These are phyloP conservation scores for Lordiphosa fenestrarum DNA, from an alignment of 2,888 invertebrate species.

Conservation along the genomic window DNA sequence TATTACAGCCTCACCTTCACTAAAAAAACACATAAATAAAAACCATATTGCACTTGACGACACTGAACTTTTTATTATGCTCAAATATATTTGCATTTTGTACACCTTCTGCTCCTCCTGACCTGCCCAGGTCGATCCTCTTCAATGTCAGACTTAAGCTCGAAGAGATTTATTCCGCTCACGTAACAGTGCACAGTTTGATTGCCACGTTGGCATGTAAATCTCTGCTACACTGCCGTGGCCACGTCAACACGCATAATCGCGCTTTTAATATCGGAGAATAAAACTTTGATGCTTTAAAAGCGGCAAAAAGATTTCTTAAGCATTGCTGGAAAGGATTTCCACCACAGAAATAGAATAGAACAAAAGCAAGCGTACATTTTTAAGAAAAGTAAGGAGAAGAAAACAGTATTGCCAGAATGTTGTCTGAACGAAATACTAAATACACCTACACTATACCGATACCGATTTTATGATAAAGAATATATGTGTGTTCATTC, in stretches of 20 bases:
- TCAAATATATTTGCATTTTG: conserved; percentile 14
- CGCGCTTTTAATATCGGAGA: conserved; percentile 36
- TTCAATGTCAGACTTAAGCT: conserved; percentile 10
- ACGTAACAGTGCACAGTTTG: conserved; percentile 36
- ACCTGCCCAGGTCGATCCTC: conserved; percentile 12
- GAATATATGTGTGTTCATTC: too few relatives aligned
- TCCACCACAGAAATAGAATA: neutral
- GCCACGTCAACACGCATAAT: conserved; percentile 39
- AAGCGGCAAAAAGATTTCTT: conserved; percentile 1
- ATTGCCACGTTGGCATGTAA: conserved; percentile 38
- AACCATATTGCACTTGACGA: conserved; percentile 26
- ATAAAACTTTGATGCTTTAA: conserved; percentile 30
- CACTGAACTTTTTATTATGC: conserved; percentile 24
- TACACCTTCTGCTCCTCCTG: too few relatives aligned
- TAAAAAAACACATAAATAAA: neutral
- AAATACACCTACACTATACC: too few relatives aligned
- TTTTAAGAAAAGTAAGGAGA: too few relatives aligned
- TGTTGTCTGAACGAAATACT: too few relatives aligned
- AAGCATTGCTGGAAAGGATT: neutral
- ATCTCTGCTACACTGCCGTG: conserved; percentile 12
- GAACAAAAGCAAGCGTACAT: too few relatives aligned
- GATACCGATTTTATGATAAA: too few relatives aligned
- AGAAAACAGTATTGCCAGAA: too few relatives aligned
- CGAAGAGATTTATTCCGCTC: conserved; percentile 34
- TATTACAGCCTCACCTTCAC: conserved; percentile 4